phyloP scores from a whole-genome alignment of 2,797 vertebrate species.

The Chelidonichthys spinosus region DNA sequence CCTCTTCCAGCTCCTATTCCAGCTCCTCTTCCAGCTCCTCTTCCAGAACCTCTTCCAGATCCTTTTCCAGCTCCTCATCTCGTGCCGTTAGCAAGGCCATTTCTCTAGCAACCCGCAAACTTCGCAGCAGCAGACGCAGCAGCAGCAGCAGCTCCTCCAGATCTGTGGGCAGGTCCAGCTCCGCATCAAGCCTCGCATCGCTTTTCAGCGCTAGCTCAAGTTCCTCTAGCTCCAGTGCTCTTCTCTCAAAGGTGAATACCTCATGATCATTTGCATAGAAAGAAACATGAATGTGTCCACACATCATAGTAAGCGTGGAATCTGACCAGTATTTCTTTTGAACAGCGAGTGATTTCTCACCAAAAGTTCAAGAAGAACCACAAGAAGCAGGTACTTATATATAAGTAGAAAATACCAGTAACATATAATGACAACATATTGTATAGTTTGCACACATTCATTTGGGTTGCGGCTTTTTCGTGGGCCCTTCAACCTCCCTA shows the following conservation, averaged over 20 bases:
- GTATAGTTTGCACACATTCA: constrained; percentile 1
- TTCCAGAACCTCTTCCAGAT: constrained; percentile 53
- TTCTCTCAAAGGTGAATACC: constrained; percentile 43
- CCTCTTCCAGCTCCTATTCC: constrained; percentile 45
- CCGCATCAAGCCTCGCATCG: constrained; percentile 64
- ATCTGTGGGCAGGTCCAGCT: constrained; percentile 53
- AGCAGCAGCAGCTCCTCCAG: constrained; percentile 31
- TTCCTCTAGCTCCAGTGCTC: constrained; percentile 63
- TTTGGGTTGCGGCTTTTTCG: not conserved
- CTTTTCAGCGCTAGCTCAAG: constrained; percentile 70
- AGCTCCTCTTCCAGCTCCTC: constrained; percentile 59
- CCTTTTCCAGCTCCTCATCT: constrained; percentile 54
- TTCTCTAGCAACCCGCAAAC: not conserved
- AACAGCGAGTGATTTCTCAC: constrained; percentile 37
- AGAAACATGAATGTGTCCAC: not conserved
- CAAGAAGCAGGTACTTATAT: constrained; percentile 66
- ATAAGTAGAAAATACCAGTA: not conserved
- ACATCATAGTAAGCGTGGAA: not conserved
- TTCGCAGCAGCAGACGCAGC: not conserved
- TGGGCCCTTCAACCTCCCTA: not conserved
- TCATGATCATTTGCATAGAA: not conserved
- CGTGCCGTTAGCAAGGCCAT: constrained; percentile 4
- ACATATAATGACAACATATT: constrained; percentile 1
- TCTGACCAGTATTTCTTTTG: constrained; percentile 31
- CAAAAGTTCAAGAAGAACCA: constrained; percentile 69